Percentiles rank a stretch among this genome's conserved stretches.
Evolutionary conservation across 2,888 invertebrate species (phyloP).

Genomic region (Gasteruption jaculator): DNA sequence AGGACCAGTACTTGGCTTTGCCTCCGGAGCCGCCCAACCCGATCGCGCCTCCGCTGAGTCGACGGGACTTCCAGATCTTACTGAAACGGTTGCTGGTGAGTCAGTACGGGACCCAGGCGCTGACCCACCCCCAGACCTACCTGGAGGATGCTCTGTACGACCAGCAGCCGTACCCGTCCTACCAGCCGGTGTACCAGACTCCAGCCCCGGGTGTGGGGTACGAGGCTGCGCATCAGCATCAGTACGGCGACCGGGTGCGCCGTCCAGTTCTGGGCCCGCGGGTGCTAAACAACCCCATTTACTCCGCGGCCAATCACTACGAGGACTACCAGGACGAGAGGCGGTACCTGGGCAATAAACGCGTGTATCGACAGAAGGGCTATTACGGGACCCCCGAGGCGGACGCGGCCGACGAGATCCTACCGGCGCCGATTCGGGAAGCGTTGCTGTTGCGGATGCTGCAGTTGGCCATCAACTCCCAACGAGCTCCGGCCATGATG

Average conservation of each 20-base stretch:
- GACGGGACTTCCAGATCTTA: conserved; percentile 65
- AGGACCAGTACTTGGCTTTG: conserved; percentile 41
- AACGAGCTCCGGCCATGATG: conserved; percentile 40
- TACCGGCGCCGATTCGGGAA: conserved; percentile 69
- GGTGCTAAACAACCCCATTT: conserved; percentile 33
- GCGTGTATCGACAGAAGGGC: conserved; percentile 46
- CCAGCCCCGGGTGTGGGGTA: conserved; percentile 30
- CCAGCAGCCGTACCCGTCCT: conserved; percentile 47
- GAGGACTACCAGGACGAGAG: conserved; percentile 43
- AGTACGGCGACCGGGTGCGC: conserved; percentile 42
- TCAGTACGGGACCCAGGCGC: conserved; percentile 52
- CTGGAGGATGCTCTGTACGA: conserved; percentile 47
- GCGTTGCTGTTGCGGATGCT: conserved; percentile 69
- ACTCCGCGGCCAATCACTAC: conserved; percentile 37
- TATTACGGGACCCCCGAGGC: conserved; percentile 35
- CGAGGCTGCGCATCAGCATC: conserved; percentile 21
- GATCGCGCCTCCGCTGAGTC: conserved; percentile 67
- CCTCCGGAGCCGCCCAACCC: conserved; percentile 56
- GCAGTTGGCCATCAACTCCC: conserved; percentile 67
- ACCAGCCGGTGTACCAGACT: conserved; percentile 49
- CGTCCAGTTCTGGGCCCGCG: conserved; percentile 35
- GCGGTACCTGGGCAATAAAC: conserved; percentile 39
- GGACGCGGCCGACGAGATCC: conserved; percentile 58
- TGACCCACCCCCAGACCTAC: conserved; percentile 44
- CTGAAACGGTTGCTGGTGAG: conserved; percentile 63